Percentiles rank a stretch among this genome's conserved stretches.
These are phyloP conservation scores for Xylocampa areola DNA, from an alignment of 2,888 invertebrate species.

Conservation along the genomic window DNA sequence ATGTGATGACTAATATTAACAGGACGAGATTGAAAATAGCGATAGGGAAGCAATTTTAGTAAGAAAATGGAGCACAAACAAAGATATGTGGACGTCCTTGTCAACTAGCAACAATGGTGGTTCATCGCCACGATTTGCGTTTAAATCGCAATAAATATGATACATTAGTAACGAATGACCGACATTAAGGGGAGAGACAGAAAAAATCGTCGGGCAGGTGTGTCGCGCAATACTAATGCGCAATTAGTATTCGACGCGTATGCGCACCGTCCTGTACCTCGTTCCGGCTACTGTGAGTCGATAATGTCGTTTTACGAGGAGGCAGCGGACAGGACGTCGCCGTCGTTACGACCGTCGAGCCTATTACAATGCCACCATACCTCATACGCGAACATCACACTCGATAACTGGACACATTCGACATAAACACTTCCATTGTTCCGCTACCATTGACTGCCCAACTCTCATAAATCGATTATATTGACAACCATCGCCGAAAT, in stretches of 20 bases:
- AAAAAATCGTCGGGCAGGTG: constrained; percentile 88
- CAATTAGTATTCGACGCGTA: constrained; percentile 87
- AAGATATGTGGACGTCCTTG: constrained; percentile 78
- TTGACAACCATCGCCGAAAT: constrained; percentile 73
- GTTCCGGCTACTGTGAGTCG: constrained; percentile 90
- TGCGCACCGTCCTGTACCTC: constrained; percentile 88
- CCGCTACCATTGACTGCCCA: constrained; percentile 78
- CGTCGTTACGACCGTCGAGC: constrained; percentile 87
- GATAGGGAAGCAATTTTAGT: constrained; percentile 38
- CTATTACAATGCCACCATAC: constrained; percentile 88
- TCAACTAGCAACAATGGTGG: constrained; percentile 73
- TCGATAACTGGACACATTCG: constrained; percentile 69
- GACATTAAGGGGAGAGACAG: constrained; percentile 88
- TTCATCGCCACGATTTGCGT: constrained; percentile 77
- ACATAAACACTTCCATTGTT: constrained; percentile 72
- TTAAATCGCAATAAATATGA: constrained; percentile 87
- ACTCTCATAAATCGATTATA: constrained; percentile 65
- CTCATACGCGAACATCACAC: constrained; percentile 79
- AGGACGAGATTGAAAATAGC: constrained; percentile 58
- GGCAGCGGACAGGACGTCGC: constrained; percentile 89
- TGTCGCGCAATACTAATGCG: constrained; percentile 88
- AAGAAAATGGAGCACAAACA: constrained; percentile 59
- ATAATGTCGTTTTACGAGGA: constrained; percentile 89
- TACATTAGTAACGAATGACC: constrained; percentile 88
- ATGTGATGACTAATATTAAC: constrained; percentile 66